A percentile compares a stretch with the other conserved stretches of the same genome.
phyloP scores from a whole-genome alignment of 2,888 invertebrate genomes.

The Morpho helenor region DNA sequence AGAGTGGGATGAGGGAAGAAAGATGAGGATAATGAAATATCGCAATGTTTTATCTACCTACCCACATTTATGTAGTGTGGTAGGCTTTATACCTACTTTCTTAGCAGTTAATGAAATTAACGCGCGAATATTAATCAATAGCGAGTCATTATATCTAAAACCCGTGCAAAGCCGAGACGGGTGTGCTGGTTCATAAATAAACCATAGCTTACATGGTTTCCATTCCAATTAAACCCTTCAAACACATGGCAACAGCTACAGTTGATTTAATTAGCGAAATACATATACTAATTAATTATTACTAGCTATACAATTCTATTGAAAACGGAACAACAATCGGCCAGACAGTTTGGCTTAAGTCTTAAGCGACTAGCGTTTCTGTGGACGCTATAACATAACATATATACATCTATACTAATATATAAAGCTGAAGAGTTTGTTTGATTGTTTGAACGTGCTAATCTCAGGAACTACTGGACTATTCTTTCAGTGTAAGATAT shows the following conservation, averaged over 20 bases:
- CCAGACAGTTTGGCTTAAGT: background rate
- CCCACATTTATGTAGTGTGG: no score
- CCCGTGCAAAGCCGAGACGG: no score
- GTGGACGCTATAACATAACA: background rate
- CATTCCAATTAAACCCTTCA: background rate
- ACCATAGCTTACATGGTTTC: background rate
- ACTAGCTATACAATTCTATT: constrained; percentile 2
- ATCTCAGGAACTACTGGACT: no score
- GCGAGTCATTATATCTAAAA: background rate
- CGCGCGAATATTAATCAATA: no score
- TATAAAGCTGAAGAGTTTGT: no score
- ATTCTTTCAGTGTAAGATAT: no score
- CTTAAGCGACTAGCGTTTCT: constrained; percentile 5
- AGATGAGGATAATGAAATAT: no score
- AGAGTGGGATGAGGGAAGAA: no score
- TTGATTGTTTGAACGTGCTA: no score
- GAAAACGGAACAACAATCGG: constrained; percentile 7
- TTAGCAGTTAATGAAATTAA: background rate
- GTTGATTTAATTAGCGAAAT: background rate
- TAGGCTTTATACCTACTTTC: no score
- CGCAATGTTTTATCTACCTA: no score
- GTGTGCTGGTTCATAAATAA: background rate
- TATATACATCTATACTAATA: no score
- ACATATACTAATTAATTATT: constrained; percentile 8
- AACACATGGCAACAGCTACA: background rate